Evolutionary conservation across 2,797 vertebrate species (phyloP), one percentile per base, ranked within the genome.

Genomic region (Xenopus petersii): DNA sequence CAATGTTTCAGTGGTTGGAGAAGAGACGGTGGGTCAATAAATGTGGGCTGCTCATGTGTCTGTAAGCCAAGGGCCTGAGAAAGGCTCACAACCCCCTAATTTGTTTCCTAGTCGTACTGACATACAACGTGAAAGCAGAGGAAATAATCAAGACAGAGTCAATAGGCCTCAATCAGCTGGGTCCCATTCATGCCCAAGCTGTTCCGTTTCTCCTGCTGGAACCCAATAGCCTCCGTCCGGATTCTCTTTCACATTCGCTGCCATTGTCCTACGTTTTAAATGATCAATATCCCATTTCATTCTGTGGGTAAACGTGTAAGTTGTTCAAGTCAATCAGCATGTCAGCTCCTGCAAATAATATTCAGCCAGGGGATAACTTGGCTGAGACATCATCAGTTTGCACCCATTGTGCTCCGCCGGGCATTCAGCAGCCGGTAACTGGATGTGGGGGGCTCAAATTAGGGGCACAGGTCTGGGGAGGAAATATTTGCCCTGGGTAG

Each of bases 281-380:
- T 85, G 85, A 83, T 84, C 63, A 21, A 80, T 66, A 10, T 55
- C 74, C 80, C 70, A 55, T 77, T 71, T 68, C 81, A 56, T 0
- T 17, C 58, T 64, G 65, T 66, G 51, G 75, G 33, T 12, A 80
- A 81, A 80, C 76, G 80, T 79, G 7, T 63, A 13, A 55, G 67
- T 0, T 68, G 2, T 71, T 70, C 17, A 2, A 0, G 0, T 4
- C 77, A 24, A 46, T 82, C 62, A 80, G 47, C 73, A 74, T 73
- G 49, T 46, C 64, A n/a, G 36, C 12, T 54, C 59, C 24, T 30
- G 48, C 30, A 69, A 68, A 47, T 75, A 75, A 63, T 63, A 75
- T 46, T 75, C 73, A 68, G n/a, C 21, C 16, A 17, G 15, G 15
- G 10, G 55, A 15, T 17, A 58, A 9, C n/a, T 17, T 16, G n/a